Conservation (phyloP, 2,797 vertebrate genomes). For the Periophthalmus magnuspinnatus region DNA sequence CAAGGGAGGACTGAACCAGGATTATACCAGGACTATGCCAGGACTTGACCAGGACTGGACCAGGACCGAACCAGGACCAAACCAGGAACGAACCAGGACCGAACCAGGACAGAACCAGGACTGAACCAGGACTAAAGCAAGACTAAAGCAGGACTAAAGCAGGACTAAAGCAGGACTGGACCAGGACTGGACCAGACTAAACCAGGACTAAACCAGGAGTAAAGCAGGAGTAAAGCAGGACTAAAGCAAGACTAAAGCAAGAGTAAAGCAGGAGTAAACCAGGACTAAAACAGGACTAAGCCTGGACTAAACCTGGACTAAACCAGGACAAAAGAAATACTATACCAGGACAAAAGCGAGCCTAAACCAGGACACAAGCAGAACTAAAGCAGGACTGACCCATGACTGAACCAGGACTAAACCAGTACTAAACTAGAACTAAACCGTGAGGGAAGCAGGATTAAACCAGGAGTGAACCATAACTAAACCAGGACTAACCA, state of each 20-base stretch:
- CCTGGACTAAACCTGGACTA: no score
- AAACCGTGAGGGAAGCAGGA: background rate
- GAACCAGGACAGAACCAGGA: background rate
- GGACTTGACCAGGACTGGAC: no score
- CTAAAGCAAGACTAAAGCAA: background rate
- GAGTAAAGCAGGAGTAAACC: background rate
- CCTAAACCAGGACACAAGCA: no score
- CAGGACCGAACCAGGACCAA: background rate
- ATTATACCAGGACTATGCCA: background rate
- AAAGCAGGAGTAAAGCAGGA: background rate
- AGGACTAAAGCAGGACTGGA: background rate
- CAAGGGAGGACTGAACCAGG: background rate
- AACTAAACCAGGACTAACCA: no score
- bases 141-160: background rate
- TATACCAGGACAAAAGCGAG: no score
- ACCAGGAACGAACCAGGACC: background rate
- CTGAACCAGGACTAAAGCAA: background rate
- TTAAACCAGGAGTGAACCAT: background rate
- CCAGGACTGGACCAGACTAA: background rate
- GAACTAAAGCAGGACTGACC: no score
- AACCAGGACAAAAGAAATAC: no score
- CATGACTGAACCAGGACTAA: no score
- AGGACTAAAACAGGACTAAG: background rate
- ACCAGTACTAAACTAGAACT: background rate
- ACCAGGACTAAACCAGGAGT: background rate